Conservation (phyloP, 2,797 vertebrate genomes). For the Pipistrellus nathusii region DNA sequence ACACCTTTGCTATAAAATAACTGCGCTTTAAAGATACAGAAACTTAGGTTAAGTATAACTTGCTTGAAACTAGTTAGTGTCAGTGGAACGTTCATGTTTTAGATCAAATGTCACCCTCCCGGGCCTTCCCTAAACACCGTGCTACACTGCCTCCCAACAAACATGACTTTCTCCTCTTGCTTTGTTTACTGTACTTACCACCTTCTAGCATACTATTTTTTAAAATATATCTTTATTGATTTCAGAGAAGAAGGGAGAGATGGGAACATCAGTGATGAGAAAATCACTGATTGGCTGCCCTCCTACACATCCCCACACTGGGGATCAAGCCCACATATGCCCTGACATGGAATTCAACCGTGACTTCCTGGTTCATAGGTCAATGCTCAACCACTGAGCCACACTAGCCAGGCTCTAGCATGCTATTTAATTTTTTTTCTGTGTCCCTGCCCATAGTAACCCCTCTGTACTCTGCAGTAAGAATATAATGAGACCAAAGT, state of each 20-base stretch:
- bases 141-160: neutral
- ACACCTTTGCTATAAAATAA: conserved; percentile 17
- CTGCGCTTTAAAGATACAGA: neutral
- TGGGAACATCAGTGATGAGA: too few relatives aligned
- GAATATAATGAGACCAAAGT: neutral
- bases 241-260: too few relatives aligned
- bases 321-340: too few relatives aligned
- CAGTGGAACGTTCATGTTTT: neutral
- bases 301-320: too few relatives aligned
- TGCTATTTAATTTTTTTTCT: neutral
- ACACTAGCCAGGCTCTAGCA: neutral
- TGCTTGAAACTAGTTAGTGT: neutral
- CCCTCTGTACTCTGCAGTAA: neutral
- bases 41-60: neutral
- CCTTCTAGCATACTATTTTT: neutral
- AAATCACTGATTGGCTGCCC: too few relatives aligned
- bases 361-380: too few relatives aligned
- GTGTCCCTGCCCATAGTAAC: neutral
- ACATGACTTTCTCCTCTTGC: neutral
- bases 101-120: neutral
- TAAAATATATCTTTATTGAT: too few relatives aligned
- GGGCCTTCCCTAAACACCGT: neutral
- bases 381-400: too few relatives aligned
- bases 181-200: neutral
- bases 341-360: too few relatives aligned